phyloP scores from a whole-genome alignment of 2,888 invertebrate species.

The Sphecodes monilicornis region DNA sequence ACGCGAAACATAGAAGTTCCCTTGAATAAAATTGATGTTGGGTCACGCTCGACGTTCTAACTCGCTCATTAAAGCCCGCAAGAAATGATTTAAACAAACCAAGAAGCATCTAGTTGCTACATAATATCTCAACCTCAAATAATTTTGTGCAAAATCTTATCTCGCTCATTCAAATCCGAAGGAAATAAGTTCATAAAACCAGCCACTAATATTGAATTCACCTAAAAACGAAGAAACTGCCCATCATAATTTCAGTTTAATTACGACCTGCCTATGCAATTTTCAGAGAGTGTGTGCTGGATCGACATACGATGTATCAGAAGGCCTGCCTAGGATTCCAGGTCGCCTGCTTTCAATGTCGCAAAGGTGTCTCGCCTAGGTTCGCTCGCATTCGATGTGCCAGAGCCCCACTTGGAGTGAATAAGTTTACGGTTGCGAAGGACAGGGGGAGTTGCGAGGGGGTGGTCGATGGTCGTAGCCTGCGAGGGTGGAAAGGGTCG shows the following conservation, averaged over 20 bases:
- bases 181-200: neutral
- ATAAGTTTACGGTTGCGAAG: constrained; percentile 41
- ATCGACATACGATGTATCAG: neutral
- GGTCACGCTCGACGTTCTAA: no score
- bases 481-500: neutral
- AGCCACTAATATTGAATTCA: neutral
- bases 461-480: neutral
- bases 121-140: neutral
- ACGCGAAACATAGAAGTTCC: no score
- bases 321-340: neutral
- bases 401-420: constrained; percentile 31
- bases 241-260: neutral
- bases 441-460: neutral
- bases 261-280: neutral
- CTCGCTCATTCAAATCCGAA: neutral
- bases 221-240: neutral
- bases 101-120: neutral
- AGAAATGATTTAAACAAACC: no score
- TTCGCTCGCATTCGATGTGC: constrained; percentile 26
- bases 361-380: neutral
- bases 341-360: constrained; percentile 39
- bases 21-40: no score
- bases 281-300: neutral
- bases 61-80: no score
- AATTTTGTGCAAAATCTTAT: neutral